Base-by-base conservation (phyloP, 2,888 invertebrate genomes). In the Notocelia uddmanniana region DNA sequence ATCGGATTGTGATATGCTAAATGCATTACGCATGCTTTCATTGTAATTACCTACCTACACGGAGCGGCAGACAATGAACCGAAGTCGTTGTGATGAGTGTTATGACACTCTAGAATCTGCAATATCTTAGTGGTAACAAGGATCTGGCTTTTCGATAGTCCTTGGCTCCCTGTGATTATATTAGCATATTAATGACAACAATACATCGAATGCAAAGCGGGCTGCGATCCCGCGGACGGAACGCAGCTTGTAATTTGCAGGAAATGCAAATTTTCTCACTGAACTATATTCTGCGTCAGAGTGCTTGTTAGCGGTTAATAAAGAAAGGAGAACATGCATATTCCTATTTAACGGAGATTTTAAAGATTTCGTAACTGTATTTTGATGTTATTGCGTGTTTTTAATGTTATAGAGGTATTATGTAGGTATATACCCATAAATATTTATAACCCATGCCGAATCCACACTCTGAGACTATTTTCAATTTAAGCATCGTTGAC, bases 171-270 rank as follows among this genome's bases (percentile, higher is more conserved):
- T 37, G 60, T 45, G 19, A 21, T 23, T 55, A 23, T 50, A 67
- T 66, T 67, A 54, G 54, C 71, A 71, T 67, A 59, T 60, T 67
- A 71, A 71, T 66, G 54, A 67, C 66, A 45, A 52, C 54, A 67
- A 60, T 71, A 67, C 66, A 71, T 60, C 66, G 71, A 67, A 60
- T 60, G 66, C 71, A 60, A 69, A 69, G 69, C 69, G 23, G 9
- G 66, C 66, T 45, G 31, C 59, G 52, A 31, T 5, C 63, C 41
- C 57, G 60, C 59, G 66, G 45, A 71, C 59, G 59, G 59, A 52
- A 48, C 59, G 58, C 59, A 67, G 71, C 59, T 71, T 66, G 66
- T 71, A 67, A 67, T 71, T 71, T 67, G 59, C 71, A 66, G 66
- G 59, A 67, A 67, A 71, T 71, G 71, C 52, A 58, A 55, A 67